Evolutionary conservation across 2,113 vertebrate genomes (phyloP).

Genomic region (Phasianus colchicus): DNA sequence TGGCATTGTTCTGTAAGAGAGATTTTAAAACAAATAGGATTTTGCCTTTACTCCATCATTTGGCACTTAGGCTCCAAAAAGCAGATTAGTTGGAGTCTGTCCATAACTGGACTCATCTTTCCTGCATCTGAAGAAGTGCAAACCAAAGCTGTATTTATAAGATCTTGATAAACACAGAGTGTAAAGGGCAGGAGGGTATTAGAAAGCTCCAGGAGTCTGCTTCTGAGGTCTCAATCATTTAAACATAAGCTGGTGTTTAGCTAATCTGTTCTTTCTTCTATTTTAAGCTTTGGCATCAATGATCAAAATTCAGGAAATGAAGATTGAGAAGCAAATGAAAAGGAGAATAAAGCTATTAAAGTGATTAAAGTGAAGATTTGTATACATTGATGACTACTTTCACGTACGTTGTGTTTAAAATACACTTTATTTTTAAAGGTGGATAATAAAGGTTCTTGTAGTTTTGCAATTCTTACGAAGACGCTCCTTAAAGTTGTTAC

Average conservation of each 20-base stretch:
- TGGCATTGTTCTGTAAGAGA: background rate
- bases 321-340: conserved; percentile 72
- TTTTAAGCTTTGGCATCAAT: conserved; percentile 76
- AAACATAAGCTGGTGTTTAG: background rate
- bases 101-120: background rate
- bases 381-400: background rate
- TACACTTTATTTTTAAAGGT: conserved; percentile 20
- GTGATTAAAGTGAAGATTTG: conserved; percentile 63
- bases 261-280: conserved; percentile 37
- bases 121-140: background rate
- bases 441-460: conserved; percentile 52
- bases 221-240: background rate
- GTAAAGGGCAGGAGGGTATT: background rate
- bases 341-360: conserved; percentile 70
- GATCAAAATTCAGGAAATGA: conserved; percentile 71
- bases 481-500: background rate
- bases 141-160: background rate
- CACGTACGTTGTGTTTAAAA: conserved; percentile 22
- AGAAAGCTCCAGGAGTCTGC: background rate
- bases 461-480: conserved; percentile 18
- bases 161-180: background rate
- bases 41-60: background rate
- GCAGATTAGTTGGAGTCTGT: background rate
- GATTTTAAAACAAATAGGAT: background rate
- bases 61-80: background rate